phyloP scores from a whole-genome alignment of 2,113 vertebrate species.

The Megaceryle maxima region DNA sequence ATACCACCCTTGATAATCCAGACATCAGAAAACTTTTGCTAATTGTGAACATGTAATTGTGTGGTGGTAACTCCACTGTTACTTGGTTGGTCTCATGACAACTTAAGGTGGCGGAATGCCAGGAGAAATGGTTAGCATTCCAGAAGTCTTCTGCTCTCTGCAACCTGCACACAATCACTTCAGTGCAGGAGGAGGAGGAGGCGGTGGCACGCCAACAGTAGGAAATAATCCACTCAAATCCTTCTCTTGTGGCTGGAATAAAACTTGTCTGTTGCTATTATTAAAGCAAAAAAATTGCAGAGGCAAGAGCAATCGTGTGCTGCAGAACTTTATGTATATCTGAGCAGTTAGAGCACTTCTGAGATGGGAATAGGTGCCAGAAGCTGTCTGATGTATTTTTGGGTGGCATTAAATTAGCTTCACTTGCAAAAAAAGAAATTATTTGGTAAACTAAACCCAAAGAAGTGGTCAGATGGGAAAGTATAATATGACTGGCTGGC shows the following conservation, averaged over 20 bases:
- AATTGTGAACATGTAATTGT: not conserved
- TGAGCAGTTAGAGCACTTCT: not conserved
- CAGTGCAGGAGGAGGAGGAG: not conserved
- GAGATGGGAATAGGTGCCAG: constrained; percentile 34
- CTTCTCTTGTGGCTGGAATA: no score
- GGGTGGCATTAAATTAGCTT: constrained; percentile 40
- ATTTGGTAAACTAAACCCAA: constrained; percentile 31
- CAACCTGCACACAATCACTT: not conserved
- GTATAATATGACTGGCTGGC: constrained; percentile 32
- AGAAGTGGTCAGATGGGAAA: constrained; percentile 44
- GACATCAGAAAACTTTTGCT: not conserved
- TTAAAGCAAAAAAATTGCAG: constrained; percentile 40
- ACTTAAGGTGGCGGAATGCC: not conserved
- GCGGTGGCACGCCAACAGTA: not conserved
- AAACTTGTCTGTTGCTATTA: not conserved
- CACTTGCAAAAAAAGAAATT: not conserved
- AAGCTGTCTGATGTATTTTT: constrained; percentile 46
- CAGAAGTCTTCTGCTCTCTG: not conserved
- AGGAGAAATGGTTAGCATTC: not conserved
- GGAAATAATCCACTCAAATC: not conserved
- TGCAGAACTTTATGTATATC: constrained; percentile 10
- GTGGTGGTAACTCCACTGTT: not conserved
- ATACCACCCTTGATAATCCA: not conserved
- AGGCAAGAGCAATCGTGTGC: not conserved
- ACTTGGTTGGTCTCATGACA: not conserved